Percentiles rank a stretch among this genome's conserved stretches.
Conservation (phyloP, 2,888 invertebrate species). For the Platycheirus albimanus region DNA sequence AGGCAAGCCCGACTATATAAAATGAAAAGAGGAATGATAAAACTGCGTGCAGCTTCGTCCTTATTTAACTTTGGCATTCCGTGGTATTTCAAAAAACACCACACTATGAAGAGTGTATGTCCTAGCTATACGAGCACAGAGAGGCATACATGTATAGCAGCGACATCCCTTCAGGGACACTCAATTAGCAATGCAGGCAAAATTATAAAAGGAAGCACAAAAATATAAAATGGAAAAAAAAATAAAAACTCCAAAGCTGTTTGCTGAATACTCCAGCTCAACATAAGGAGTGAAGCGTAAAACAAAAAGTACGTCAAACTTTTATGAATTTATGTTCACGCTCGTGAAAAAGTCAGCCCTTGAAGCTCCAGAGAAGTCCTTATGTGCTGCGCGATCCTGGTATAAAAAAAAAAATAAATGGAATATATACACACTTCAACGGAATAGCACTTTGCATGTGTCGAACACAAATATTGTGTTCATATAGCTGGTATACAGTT, state of each 20-base stretch:
- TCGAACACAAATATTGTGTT: slow-evolving; percentile 13
- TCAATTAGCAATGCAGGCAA: slow-evolving; percentile 67
- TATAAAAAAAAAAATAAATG: neutral
- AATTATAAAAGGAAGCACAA: slow-evolving; percentile 52
- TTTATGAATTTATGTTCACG: slow-evolving; percentile 62
- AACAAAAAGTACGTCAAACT: slow-evolving; percentile 55
- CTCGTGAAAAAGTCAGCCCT: slow-evolving; percentile 50
- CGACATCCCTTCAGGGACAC: slow-evolving; percentile 55
- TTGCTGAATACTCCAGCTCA: slow-evolving; percentile 33
- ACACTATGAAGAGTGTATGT: neutral
- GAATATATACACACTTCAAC: slow-evolving; percentile 24
- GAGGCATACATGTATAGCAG: neutral
- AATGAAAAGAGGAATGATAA: neutral
- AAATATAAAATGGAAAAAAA: neutral
- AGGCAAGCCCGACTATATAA: neutral
- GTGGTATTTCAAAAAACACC: slow-evolving; percentile 41
- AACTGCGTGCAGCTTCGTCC: slow-evolving; percentile 10
- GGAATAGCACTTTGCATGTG: slow-evolving; percentile 10
- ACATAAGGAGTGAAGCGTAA: slow-evolving; percentile 30
- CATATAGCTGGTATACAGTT: slow-evolving; percentile 3
- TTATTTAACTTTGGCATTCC: slow-evolving; percentile 60
- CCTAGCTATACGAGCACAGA: no score
- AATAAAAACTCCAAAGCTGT: slow-evolving; percentile 33
- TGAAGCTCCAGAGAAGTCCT: neutral
- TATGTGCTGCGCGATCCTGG: neutral